Conservation (phyloP, 2,888 invertebrate genomes). For the Tetramorium bicarinatum region DNA sequence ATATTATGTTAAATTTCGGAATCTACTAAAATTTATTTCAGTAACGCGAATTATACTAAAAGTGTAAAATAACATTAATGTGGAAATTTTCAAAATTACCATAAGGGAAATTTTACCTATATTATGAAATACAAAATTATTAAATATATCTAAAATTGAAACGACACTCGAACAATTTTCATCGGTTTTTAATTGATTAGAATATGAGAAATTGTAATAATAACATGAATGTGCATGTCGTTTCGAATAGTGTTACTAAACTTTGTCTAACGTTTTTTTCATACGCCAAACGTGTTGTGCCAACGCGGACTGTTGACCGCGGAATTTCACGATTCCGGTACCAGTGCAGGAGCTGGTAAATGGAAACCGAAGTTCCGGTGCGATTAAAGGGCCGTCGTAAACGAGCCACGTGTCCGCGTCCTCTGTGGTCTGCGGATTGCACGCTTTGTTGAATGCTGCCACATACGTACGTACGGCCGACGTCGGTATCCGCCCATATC, state of each 20-base stretch:
- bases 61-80: not conserved
- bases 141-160: not conserved
- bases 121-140: not conserved
- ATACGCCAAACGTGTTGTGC: not conserved
- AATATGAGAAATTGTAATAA: not conserved
- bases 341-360: constrained; percentile 19
- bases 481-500: constrained; percentile 17
- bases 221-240: not conserved
- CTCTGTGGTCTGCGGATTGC: constrained; percentile 49
- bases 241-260: not conserved
- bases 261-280: not conserved
- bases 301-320: constrained; percentile 19
- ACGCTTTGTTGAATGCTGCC: constrained; percentile 45
- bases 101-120: not conserved
- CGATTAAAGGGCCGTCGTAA: constrained; percentile 52
- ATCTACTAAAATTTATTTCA: not conserved
- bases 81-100: not conserved
- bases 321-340: constrained; percentile 6
- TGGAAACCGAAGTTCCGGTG: constrained; percentile 46
- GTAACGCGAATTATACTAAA: not conserved
- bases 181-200: not conserved
- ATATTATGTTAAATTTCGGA: not conserved
- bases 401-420: constrained; percentile 42
- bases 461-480: constrained; percentile 35
- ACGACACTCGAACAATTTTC: not conserved